Conservation (phyloP, 2,113 vertebrate species). For the Cygnus buccinator region DNA sequence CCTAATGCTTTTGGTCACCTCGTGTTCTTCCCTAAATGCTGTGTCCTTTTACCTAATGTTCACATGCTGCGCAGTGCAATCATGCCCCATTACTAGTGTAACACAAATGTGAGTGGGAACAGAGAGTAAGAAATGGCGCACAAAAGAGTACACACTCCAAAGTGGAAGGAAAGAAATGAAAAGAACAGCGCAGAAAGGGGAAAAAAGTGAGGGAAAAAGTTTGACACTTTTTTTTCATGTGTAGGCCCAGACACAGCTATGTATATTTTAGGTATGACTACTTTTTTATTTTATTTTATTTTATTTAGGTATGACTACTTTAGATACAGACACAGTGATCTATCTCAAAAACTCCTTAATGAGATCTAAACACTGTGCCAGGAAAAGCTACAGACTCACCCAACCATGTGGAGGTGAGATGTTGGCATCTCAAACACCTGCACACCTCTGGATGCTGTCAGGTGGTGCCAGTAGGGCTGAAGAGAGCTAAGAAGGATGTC, state of each 20-base stretch:
- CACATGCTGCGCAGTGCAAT: background rate
- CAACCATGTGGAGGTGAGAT: accelerated
- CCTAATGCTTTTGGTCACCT: background rate
- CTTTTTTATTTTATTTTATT: too few relatives aligned
- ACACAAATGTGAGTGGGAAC: background rate
- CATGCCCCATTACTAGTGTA: background rate
- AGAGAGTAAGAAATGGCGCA: background rate
- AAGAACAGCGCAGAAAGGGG: too few relatives aligned
- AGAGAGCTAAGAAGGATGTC: background rate
- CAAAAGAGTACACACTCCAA: background rate
- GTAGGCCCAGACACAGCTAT: too few relatives aligned
- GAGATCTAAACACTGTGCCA: background rate
- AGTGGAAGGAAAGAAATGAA: background rate
- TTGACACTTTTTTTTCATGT: too few relatives aligned
- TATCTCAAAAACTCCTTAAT: background rate
- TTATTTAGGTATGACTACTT: background rate
- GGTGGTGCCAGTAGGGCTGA: background rate
- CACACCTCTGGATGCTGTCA: background rate
- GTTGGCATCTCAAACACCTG: background rate
- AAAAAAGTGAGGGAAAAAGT: too few relatives aligned
- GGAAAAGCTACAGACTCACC: background rate
- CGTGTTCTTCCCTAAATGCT: background rate
- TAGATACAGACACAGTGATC: background rate
- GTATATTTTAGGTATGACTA: too few relatives aligned
- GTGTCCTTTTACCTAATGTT: background rate